phyloP scores from a whole-genome alignment of 2,888 invertebrate species.

The Diarsia brunnea region DNA sequence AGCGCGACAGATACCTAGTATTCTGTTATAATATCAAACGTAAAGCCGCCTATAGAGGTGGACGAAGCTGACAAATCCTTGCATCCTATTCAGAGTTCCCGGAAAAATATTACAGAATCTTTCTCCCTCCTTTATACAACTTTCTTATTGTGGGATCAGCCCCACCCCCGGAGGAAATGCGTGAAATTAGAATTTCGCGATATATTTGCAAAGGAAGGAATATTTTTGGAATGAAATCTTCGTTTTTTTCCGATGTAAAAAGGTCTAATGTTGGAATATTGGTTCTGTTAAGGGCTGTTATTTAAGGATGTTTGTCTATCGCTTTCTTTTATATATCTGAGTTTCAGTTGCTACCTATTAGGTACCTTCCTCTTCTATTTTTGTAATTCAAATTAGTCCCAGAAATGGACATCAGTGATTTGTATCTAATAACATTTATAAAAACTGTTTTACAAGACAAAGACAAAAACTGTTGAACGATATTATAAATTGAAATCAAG shows the following conservation, averaged over 20 bases:
- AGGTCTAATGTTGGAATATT: conserved; percentile 53
- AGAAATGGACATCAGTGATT: background rate
- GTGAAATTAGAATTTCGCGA: conserved; percentile 68
- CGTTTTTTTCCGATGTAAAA: conserved; percentile 44
- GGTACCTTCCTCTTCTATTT: background rate
- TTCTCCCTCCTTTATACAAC: conserved; percentile 61
- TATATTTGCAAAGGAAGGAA: conserved; percentile 64
- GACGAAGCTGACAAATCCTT: conserved; percentile 66
- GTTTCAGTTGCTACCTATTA: background rate
- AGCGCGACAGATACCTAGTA: conserved; percentile 20
- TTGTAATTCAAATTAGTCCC: background rate
- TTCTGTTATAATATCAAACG: conserved; percentile 63
- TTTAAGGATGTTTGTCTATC: conserved; percentile 36
- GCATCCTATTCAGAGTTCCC: conserved; percentile 62
- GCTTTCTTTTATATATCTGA: background rate
- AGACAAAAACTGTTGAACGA: background rate
- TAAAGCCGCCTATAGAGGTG: conserved; percentile 59
- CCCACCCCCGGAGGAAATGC: conserved; percentile 60
- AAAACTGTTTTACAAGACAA: background rate
- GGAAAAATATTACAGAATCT: conserved; percentile 66
- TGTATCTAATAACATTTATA: background rate
- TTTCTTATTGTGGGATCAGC: conserved; percentile 64
- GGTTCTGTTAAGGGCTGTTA: conserved; percentile 32
- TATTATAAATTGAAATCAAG: background rate
- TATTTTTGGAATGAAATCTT: conserved; percentile 59